Conservation (phyloP, 2,888 invertebrate species). For the Therioaphis trifolii region DNA sequence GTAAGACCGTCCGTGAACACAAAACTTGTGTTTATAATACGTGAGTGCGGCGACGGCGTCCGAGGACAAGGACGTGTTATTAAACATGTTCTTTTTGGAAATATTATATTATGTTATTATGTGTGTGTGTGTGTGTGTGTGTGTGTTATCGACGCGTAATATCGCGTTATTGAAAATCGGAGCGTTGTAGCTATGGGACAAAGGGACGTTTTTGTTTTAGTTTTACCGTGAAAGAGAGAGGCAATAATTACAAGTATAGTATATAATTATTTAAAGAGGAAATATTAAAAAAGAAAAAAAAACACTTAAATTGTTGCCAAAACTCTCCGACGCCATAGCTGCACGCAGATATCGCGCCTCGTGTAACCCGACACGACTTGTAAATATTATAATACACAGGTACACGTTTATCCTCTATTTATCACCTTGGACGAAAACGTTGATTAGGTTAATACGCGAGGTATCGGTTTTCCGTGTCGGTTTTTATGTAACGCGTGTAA, state of each 20-base stretch:
- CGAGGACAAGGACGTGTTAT: conserved; percentile 50
- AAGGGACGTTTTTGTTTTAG: conserved; percentile 47
- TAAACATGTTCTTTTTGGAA: conserved; percentile 27
- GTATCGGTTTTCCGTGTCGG: conserved; percentile 55
- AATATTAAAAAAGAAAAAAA: neutral
- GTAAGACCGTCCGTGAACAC: conserved; percentile 45
- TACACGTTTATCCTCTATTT: neutral
- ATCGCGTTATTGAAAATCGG: conserved; percentile 12
- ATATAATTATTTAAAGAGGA: no score
- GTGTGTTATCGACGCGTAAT: conserved; percentile 21
- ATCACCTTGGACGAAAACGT: conserved; percentile 51
- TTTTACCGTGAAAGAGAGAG: neutral
- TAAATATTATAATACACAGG: neutral
- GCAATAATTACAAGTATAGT: no score
- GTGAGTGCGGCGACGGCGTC: conserved; percentile 20
- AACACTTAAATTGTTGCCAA: conserved; percentile 33
- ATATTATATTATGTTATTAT: conserved; percentile 36
- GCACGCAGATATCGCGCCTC: neutral
- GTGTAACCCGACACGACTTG: conserved; percentile 36
- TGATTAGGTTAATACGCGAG: conserved; percentile 30
- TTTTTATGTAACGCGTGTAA: neutral
- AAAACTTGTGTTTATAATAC: conserved; percentile 54
- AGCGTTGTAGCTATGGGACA: conserved; percentile 7
- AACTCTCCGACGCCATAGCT: neutral
- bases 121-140: no score